These are phyloP conservation scores for Berghia stephanieae DNA, from an alignment of 1,140 invertebrate species.

Conservation along the genomic window DNA sequence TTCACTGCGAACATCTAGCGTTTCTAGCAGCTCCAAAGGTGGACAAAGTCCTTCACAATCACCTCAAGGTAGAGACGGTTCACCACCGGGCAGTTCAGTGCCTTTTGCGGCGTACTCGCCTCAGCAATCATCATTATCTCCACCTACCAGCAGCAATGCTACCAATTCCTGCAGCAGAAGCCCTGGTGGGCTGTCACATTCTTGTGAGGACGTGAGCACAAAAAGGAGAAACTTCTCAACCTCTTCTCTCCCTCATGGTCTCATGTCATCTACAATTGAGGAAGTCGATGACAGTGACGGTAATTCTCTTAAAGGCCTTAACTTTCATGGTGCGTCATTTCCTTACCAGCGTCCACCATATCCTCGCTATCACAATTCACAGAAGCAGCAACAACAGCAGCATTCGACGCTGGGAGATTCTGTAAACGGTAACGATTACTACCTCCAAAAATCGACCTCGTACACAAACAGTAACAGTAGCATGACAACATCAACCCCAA, in stretches of 20 bases:
- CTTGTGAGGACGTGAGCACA: not conserved
- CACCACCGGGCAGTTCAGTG: not conserved
- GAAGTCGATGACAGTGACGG: conserved; percentile 26
- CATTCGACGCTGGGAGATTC: no score
- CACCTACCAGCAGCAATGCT: not conserved
- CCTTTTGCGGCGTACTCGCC: not conserved
- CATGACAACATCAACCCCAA: not conserved
- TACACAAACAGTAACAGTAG: not conserved
- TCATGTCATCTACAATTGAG: conserved; percentile 32
- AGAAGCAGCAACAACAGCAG: no score
- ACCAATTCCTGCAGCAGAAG: not conserved
- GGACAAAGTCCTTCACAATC: no score
- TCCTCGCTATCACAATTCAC: no score
- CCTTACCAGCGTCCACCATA: no score
- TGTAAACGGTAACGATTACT: not conserved
- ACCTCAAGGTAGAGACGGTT: not conserved
- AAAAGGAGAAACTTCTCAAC: conserved; percentile 29
- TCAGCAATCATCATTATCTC: no score
- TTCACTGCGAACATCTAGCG: no score
- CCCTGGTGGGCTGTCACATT: not conserved
- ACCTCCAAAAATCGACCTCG: no score
- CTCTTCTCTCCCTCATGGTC: conserved; percentile 25
- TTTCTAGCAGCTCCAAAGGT: no score
- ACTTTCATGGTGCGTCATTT: not conserved
- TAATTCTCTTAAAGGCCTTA: not conserved